Evolutionary conservation across 1,140 invertebrate species (phyloP), one percentile per base, ranked within the genome.

Genomic region (Homalodisca vitripennis): DNA sequence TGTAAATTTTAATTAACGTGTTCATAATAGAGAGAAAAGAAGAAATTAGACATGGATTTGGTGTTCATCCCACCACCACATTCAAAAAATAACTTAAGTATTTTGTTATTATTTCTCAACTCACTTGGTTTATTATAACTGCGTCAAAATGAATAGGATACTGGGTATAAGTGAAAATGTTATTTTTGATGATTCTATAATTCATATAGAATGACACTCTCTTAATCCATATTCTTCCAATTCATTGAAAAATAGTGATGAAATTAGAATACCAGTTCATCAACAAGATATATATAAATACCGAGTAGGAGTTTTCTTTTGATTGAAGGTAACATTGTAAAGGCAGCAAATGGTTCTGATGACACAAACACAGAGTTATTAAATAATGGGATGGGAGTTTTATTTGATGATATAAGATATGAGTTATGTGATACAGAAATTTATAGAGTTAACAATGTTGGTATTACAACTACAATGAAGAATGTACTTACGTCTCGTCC

Each of bases 351-450:
- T 13, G 27, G n/a, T 13, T n/a, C 1, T 12, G 30, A 32, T 17
- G 62, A 41, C 34, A 46, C 62, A 17, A 64, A 29, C 2, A 22
- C 34, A 17, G 34, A 32, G 2, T 64, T 31, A 22, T 32, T 51
- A 14, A 69, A 71, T 27, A 71, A 71, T 14, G 66, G 53, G 0
- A 31, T 69, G 1, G 71, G 76, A 27, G 77, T 77, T 75, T 69
- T 82, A 17, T 82, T 83, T 74, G 76, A 79, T 69, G 80, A 81
- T 71, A 79, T 81, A 17, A 73, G 79, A 53, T 82, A 80, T 72
- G 79, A 81, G 74, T 10, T 83, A 2, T 80, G 79, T 74, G 78
- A 75, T 27, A 71, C 79, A 1, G 79, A 80, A 74, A 78, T 82
- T 65, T 79, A 84, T 76, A 67, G 73, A 53, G 76, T 73, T 63